Evolutionary conservation across 2,113 vertebrate species (phyloP), one percentile per base, ranked within the genome.

Genomic region (Gasterosteus nipponicus): DNA sequence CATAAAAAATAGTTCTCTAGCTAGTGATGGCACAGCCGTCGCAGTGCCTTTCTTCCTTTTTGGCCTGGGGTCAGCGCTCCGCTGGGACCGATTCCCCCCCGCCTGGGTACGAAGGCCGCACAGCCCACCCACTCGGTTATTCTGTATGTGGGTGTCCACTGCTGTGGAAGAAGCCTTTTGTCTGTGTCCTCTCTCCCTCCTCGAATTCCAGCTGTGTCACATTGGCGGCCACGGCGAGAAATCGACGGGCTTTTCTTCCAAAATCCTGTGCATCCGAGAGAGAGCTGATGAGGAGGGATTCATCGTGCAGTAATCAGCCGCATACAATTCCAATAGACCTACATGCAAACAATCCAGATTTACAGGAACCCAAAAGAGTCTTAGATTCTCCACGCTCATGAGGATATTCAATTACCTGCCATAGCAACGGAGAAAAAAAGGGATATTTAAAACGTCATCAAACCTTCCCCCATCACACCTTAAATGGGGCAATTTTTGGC

Each of bases 381-480:
- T 86, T 84, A 69, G 72, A 90, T 86, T 82, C 47, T 82, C 84
- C 60, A 72, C 80, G 70, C 75, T 80, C 22, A 7, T 6, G 65
- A 68, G 46, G 41, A 73, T 76, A 86, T 81, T 58, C 54, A 46
- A 42, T 67, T 42, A 63, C 39, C n/a, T 62, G 69, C 69, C 58
- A 65, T 58, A 11, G 1, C 42, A 58, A 38, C 4, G 39, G 46
- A 54, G 67, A 75, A 69, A 29, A 86, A 84, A 10, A 33, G 58
- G 59, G 58, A 65, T 78, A 77, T 86, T 84, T 86, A 75, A 93
- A 92, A 90, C 88, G 83, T 87, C 51, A 90, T 89, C 83, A 84
- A 85, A 77, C 69, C 29, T 12, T 5, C 31, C 22, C 14, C 10
- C 53, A 14, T 14, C 47, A 49, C 18, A 51, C 49, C 49, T 3